Percentiles rank a stretch among this genome's conserved stretches.
Conservation (phyloP, 1,140 invertebrate genomes). For the Euwallacea fornicatus region DNA sequence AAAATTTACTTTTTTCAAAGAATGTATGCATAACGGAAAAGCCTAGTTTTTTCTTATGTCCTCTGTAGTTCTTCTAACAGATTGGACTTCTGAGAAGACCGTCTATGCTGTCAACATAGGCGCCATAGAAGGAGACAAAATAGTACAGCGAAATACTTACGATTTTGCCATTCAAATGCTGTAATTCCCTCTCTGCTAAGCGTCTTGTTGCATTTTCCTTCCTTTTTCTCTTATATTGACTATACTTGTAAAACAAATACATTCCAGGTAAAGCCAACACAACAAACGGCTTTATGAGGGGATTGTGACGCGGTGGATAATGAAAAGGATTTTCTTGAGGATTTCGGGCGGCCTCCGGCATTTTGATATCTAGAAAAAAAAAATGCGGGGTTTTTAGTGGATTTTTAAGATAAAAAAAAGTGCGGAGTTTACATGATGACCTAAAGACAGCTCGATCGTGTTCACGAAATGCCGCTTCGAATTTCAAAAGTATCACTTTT, state of each 20-base stretch:
- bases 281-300: constrained; percentile 76
- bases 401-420: too few relatives aligned
- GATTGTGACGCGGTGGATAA: constrained; percentile 51
- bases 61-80: too few relatives aligned
- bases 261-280: constrained; percentile 81
- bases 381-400: too few relatives aligned
- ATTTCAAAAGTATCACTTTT: too few relatives aligned
- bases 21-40: too few relatives aligned
- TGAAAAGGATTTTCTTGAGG: constrained; percentile 4
- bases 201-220: constrained; percentile 76
- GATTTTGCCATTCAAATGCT: constrained; percentile 86
- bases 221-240: constrained; percentile 80
- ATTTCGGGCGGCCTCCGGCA: constrained; percentile 20
- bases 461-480: too few relatives aligned
- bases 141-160: constrained; percentile 63
- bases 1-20: too few relatives aligned
- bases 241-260: constrained; percentile 89
- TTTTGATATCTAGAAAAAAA: constrained; percentile 2
- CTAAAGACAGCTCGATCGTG: too few relatives aligned
- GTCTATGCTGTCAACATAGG: too few relatives aligned
- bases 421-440: too few relatives aligned
- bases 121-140: not conserved
- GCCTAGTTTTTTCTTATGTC: too few relatives aligned
- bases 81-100: too few relatives aligned
- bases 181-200: constrained; percentile 80